phyloP scores from a whole-genome alignment of 2,888 invertebrate genomes.

The Himalopsyche kuldschensis region DNA sequence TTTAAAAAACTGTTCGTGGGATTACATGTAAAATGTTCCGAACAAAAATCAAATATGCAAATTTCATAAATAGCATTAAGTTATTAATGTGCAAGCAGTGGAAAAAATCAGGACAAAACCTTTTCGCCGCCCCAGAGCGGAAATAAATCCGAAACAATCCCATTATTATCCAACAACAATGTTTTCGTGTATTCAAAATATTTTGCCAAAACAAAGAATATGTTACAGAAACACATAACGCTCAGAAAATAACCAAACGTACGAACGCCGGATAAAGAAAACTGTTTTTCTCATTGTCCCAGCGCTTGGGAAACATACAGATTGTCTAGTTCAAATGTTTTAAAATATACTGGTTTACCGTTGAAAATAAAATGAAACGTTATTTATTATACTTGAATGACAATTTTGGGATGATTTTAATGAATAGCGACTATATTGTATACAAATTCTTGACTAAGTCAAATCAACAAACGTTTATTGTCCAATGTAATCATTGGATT shows the following conservation, averaged over 20 bases:
- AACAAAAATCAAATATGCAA: neutral
- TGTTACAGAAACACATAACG: neutral
- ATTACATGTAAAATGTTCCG: too few species aligned
- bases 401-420: too few species aligned
- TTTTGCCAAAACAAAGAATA: neutral
- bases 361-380: too few species aligned
- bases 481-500: too few species aligned
- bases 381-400: too few species aligned
- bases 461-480: too few species aligned
- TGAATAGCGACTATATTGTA: too few species aligned
- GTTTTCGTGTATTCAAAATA: neutral
- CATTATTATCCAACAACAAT: neutral
- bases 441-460: too few species aligned
- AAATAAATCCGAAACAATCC: neutral
- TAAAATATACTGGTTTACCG: too few species aligned
- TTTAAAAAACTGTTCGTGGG: too few species aligned
- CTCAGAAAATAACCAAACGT: neutral
- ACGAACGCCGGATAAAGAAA: neutral
- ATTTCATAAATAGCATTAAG: neutral
- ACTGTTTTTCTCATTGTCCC: neutral
- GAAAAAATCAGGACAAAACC: neutral
- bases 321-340: too few species aligned
- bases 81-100: neutral
- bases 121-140: neutral
- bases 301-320: neutral